Evolutionary conservation across 2,797 vertebrate genomes (phyloP).

Genomic region (Poecile montanus): DNA sequence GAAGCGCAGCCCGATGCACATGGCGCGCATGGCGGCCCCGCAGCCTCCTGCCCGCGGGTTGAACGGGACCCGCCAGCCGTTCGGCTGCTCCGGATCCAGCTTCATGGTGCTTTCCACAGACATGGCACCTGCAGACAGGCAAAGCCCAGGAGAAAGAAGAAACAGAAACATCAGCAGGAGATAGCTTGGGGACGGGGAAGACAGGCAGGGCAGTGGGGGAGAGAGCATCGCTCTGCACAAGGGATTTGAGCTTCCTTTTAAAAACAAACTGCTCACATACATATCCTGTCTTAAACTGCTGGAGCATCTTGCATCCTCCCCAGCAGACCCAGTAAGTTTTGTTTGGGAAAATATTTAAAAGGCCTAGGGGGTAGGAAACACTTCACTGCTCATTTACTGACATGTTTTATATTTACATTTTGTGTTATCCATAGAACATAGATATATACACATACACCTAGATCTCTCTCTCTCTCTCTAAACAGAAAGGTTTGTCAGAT

Average conservation of each 20-base stretch:
- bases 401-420: not conserved
- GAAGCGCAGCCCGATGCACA: slow-evolving; percentile 84
- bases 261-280: rapidly evolving
- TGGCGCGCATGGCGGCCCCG: slow-evolving; percentile 84
- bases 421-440: not conserved
- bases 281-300: not conserved
- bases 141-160: not conserved
- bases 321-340: not conserved
- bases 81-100: not conserved
- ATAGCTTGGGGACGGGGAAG: not conserved
- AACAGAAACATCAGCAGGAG: not conserved
- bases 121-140: slow-evolving; percentile 42
- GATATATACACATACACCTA: not conserved
- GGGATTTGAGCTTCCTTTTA: not conserved
- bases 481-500: not conserved
- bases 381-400: not conserved
- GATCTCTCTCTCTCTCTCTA: not conserved
- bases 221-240: rapidly evolving
- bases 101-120: not conserved
- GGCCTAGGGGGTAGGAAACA: not conserved
- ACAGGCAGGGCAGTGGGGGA: not conserved
- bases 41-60: slow-evolving; percentile 74
- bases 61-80: slow-evolving; percentile 77
- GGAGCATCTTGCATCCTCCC: not conserved
- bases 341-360: not conserved